These are phyloP conservation scores for Halichondria panicea DNA, from an alignment of 37 sponge, comb jelly and placozoan species.

Conservation along the genomic window DNA sequence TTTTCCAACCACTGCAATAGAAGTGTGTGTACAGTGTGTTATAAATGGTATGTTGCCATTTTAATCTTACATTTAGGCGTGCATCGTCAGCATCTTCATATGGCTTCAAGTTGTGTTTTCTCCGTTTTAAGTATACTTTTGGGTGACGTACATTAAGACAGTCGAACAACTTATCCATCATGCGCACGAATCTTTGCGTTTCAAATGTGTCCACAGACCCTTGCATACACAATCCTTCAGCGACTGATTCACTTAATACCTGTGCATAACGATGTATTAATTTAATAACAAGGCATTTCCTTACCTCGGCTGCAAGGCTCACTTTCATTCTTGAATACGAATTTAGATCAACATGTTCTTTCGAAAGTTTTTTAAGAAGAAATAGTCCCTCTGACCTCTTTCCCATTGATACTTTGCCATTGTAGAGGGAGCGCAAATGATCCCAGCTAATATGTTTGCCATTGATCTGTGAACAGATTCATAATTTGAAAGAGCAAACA, in stretches of 20 bases:
- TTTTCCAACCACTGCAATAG: constrained; percentile 26
- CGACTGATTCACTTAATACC: constrained; percentile 2
- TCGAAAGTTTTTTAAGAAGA: neutral
- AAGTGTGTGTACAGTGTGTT: too few species aligned
- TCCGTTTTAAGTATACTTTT: neutral
- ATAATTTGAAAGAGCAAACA: too few species aligned
- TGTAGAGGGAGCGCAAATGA: neutral
- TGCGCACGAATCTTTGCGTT: neutral
- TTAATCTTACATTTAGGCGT: too few species aligned
- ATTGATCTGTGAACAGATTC: too few species aligned
- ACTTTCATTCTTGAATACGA: too few species aligned
- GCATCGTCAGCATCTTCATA: too few species aligned
- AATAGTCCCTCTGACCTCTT: neutral
- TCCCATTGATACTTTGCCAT: neutral
- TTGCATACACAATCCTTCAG: neutral
- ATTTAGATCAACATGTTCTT: neutral
- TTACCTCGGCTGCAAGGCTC: too few species aligned
- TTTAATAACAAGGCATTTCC: too few species aligned
- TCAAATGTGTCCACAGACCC: neutral
- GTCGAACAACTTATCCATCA: neutral
- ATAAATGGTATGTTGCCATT: too few species aligned
- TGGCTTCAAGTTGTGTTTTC: too few species aligned
- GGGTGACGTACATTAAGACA: neutral
- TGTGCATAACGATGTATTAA: too few species aligned
- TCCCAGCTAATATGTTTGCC: neutral